Evolutionary conservation across 1,140 invertebrate species (phyloP), one percentile per base, ranked within the genome.

Genomic region (Drosophila azteca): DNA sequence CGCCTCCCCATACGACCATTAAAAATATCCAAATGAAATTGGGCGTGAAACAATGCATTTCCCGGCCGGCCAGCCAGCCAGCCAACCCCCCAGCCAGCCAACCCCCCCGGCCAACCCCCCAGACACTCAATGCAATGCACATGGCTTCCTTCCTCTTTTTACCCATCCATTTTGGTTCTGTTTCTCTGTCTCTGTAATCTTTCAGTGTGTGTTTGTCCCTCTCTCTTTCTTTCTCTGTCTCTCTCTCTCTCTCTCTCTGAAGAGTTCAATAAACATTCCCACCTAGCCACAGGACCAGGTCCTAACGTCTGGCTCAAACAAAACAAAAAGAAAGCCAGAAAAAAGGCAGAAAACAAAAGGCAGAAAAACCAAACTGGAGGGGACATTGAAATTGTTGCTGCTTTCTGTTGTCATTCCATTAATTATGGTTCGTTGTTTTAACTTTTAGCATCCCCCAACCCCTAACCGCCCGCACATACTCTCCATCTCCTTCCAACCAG

Each of bases 331-430:
- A 6, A 13, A 26, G n/a, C n/a, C n/a, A n/a, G 20, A 46, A 13
- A 22, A 46, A 68, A 15, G 17, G 22, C 57, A 35, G n/a, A n/a
- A n/a, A n/a, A 22, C 22, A 35, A 41, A 31, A n/a, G n/a, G n/a
- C n/a, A n/a, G n/a, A 26, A 29, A 43, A 41, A 31, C 31, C 22
- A 46, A 54, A 66, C 43, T 24, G 59, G 6, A 15, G 15, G 45
- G 50, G 79, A 29, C 61, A 74, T 82, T 88, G 79, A 73, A 85
- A 87, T 79, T 79, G 83, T 83, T 83, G 79, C 65, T 79, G 83
- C 83, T 88, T 83, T 87, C 88, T 87, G 83, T 87, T 87, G 83
- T 88, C 83, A 88, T 87, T 88, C 83, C 83, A 87, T 87, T 87
- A 87, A 87, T 87, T 87, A 87, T 87, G 83, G 83, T 82, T 87